Evolutionary conservation across 2,888 invertebrate species (phyloP).

Genomic region (Leptinotarsa haldemani): DNA sequence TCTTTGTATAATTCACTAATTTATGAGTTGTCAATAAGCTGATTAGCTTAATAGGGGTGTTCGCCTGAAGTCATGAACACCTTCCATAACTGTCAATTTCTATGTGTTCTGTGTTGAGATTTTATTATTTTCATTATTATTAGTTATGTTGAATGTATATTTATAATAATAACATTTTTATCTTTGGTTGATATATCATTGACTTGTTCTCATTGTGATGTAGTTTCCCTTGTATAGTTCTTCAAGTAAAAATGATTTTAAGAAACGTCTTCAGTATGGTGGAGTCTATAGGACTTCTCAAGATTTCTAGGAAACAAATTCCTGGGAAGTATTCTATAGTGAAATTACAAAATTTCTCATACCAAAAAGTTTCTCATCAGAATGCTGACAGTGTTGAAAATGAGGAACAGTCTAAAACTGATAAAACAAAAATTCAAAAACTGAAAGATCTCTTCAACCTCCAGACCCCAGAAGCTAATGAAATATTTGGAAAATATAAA

Average conservation of each 20-base stretch:
- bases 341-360: background rate
- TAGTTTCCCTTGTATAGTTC: background rate
- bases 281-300: background rate
- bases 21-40: no score
- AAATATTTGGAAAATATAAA: conserved; percentile 48
- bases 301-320: background rate
- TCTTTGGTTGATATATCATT: no score
- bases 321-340: background rate
- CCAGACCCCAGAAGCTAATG: conserved; percentile 42
- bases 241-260: background rate
- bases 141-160: no score
- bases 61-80: no score
- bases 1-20: no score
- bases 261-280: background rate
- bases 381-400: background rate
- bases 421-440: conserved; percentile 40
- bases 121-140: no score
- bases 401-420: conserved; percentile 1
- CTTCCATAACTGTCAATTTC: no score
- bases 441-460: conserved; percentile 46
- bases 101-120: no score
- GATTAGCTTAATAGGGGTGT: no score
- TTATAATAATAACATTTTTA: no score
- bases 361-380: background rate
- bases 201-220: no score